Evolutionary conservation across 2,888 invertebrate genomes (phyloP).

Genomic region (Drosophila demipolita): DNA sequence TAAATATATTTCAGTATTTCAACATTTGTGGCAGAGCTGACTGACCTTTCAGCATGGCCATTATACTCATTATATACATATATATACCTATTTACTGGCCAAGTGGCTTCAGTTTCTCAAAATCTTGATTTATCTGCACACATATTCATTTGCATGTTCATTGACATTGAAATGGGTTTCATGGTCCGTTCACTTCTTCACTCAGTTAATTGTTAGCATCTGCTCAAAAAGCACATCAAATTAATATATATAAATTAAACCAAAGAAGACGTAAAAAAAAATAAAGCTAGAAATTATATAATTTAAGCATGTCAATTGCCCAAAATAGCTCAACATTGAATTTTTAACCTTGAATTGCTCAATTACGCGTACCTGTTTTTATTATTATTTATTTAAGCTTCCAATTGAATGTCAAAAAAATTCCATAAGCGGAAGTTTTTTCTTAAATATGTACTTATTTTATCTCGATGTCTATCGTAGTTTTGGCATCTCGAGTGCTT

Average conservation of each 20-base stretch:
- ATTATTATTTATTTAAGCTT: constrained; percentile 36
- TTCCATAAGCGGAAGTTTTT: constrained; percentile 38
- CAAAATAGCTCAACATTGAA: constrained; percentile 47
- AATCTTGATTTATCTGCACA: constrained; percentile 32
- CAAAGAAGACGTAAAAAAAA: neutral
- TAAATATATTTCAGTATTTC: constrained; percentile 33
- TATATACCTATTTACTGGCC: constrained; percentile 11
- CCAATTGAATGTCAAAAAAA: constrained; percentile 44
- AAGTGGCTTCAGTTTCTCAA: constrained; percentile 26
- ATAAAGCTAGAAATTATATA: constrained; percentile 9
- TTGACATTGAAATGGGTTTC: constrained; percentile 77
- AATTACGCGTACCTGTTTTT: constrained; percentile 44
- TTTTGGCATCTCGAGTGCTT: constrained; percentile 9
- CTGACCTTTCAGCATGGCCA: constrained; percentile 54
- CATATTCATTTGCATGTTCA: constrained; percentile 62
- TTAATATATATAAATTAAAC: constrained; percentile 33
- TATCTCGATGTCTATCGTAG: neutral
- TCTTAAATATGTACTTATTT: constrained; percentile 1
- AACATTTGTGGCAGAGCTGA: constrained; percentile 33
- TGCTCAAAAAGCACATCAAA: constrained; percentile 44
- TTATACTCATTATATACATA: constrained; percentile 2
- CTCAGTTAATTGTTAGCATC: constrained; percentile 59
- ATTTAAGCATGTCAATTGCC: constrained; percentile 29
- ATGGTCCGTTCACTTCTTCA: constrained; percentile 72
- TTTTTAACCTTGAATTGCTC: constrained; percentile 43